Base-by-base conservation (phyloP, 2,888 invertebrate species). In the Xiphydria camelus region DNA sequence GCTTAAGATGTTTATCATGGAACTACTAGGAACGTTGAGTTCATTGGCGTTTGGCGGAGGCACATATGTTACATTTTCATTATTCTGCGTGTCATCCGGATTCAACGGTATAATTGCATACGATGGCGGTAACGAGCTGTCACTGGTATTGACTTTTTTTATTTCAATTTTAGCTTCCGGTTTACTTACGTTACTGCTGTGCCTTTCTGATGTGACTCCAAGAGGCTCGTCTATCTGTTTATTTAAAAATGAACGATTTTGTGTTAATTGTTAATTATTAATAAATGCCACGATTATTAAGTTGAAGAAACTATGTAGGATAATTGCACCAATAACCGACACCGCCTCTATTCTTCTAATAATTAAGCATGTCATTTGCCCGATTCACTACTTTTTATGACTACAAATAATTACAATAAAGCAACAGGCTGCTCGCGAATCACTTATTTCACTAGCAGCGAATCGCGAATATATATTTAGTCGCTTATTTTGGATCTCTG, bases 91-190 rank as follows among this genome's bases (percentile, higher is more conserved):
- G 20, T 58, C 51, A 22, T 51, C 56, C 6, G 62, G 43, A 31
- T 55, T 58, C 41, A 67, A 45, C 10, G 67, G 60, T 33, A 68
- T 56, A 20, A 71, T 55, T 2, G 65, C 53, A 33, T 61, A 70
- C 1, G 64, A 59, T 31, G 62, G 57, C 35, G 61, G 53, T n/a
- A n/a, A n/a, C 9, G 45, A 43, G 23, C 39, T 48, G 25, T 37
- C 41, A 2, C 54, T 45, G 33, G n/a, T 29, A 29, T 23, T 18
- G 14, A 45, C 32, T 25, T 56, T 45, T 21, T 33, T 23, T 26
- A 44, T 40, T 20, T 49, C 53, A 23, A 22, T 49, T 45, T 61
- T 60, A 41, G 51, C 49, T 47, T 48, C 45, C 25, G 25, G n/a
- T 15, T 31, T 37, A 10, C 36, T 39, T 12, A 14, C 9, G 29